Base-by-base conservation (phyloP, 2,113 vertebrate genomes). In the Ahaetulla prasina region DNA sequence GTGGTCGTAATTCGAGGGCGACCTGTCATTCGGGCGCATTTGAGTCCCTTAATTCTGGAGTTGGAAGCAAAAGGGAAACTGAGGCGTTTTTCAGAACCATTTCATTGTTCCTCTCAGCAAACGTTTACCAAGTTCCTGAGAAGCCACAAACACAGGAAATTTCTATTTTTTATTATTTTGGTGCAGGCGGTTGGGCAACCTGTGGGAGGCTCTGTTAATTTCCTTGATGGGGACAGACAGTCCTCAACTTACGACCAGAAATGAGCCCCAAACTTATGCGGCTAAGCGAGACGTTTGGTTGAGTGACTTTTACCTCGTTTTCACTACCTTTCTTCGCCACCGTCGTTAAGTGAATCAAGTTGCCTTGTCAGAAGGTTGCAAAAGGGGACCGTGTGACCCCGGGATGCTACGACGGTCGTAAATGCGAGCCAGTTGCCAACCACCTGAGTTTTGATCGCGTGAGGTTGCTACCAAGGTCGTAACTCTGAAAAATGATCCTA, bases 381-480 rank as follows among this genome's bases (percentile, higher is more conserved):
- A 57, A 57, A 55, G 22, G 54, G 22, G 54, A 25, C 23, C 1
- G 2, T 2, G 0, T 55, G 54, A 55, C 8, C 3, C 57, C 0
- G 0, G 57, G 25, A 60, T 0, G 9, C 57, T 27, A 27, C 25
- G 3, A 11, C 57, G 1, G 1, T 60, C 8, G 0, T 30, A 60
- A 60, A 30, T 60, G 11, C 1, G 3, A 60, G 57, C 0, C 25
- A 3, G 55, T 8, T 25, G 55, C 8, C 23, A 27, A 25, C 23
- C 2, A 9, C 3, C 57, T 27, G 57, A 27, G 12, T 60, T 27
- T 60, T 10, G 3, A 60, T 27, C 55, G 3, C n/a, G n/a, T n/a
- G n/a, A n/a, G n/a, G n/a, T n/a, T n/a, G n/a, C 3, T 9, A 2
- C 2, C 0, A 10, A 27, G 55, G 23, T 3, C 0, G 25, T 4